These are phyloP conservation scores for Lagocephalus sceleratus DNA, from an alignment of 2,797 vertebrate species.

Conservation along the genomic window DNA sequence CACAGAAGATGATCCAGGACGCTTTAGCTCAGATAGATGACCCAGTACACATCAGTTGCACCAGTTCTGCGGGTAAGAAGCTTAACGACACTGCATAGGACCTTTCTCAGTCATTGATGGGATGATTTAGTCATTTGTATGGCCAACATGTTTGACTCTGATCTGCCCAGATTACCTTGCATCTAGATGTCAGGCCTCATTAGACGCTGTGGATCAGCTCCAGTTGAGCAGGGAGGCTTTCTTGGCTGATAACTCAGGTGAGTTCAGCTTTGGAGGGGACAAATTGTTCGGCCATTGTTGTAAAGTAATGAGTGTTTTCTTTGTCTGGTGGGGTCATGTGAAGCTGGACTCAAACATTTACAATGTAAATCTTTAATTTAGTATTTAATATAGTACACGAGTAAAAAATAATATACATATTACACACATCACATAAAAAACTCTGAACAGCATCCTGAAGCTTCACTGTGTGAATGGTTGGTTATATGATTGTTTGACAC, in stretches of 20 bases:
- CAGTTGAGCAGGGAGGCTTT: slow-evolving; percentile 72
- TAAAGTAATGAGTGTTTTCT: too few species aligned
- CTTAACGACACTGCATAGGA: neutral
- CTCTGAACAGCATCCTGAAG: too few species aligned
- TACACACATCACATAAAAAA: too few species aligned
- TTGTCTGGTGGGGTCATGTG: too few species aligned
- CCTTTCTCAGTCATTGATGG: neutral
- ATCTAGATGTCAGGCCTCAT: slow-evolving; percentile 79
- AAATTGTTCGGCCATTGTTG: too few species aligned
- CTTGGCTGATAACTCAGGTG: slow-evolving; percentile 77
- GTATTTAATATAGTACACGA: too few species aligned
- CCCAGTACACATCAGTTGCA: slow-evolving; percentile 85
- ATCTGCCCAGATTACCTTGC: slow-evolving; percentile 86
- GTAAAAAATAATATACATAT: too few species aligned
- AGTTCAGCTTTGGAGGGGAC: slow-evolving; percentile 7
- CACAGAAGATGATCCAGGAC: slow-evolving; percentile 82
- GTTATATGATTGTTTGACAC: too few species aligned
- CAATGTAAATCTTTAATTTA: too few species aligned
- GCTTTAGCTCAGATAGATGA: slow-evolving; percentile 84
- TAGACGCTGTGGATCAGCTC: slow-evolving; percentile 79
- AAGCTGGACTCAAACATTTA: too few species aligned
- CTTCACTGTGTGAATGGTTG: too few species aligned
- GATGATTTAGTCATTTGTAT: neutral
- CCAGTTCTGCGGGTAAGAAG: slow-evolving; percentile 83
- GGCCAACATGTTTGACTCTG: neutral